A percentile compares a stretch with the other conserved stretches of the same genome.
Conservation (phyloP, 2,888 invertebrate genomes). For the Buathra laborator region DNA sequence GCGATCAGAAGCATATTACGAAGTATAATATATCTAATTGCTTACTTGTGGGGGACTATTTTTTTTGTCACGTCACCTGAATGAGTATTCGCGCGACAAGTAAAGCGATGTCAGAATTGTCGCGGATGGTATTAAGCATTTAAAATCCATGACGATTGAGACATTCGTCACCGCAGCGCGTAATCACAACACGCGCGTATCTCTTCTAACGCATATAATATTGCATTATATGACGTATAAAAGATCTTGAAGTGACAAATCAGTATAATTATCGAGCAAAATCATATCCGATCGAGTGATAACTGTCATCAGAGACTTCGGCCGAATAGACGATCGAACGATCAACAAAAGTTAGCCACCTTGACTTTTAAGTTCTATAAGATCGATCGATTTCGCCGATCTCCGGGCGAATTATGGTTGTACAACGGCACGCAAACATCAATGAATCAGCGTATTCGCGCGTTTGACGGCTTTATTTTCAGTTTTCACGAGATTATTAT, state of each 20-base stretch:
- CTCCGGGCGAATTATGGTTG: neutral
- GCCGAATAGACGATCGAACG: neutral
- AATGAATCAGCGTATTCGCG: slow-evolving; percentile 12
- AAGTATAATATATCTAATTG: slow-evolving; percentile 27
- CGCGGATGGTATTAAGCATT: slow-evolving; percentile 43
- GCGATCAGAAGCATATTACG: slow-evolving; percentile 19
- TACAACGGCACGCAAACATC: neutral
- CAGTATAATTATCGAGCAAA: neutral
- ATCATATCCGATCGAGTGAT: slow-evolving; percentile 4
- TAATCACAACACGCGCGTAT: slow-evolving; percentile 45
- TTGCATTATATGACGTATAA: neutral
- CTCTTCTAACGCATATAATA: slow-evolving; percentile 6
- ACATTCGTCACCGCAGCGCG: slow-evolving; percentile 43
- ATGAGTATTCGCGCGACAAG: slow-evolving; percentile 14
- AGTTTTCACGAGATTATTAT: neutral
- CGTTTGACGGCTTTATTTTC: slow-evolving; percentile 2
- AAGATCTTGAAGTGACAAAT: neutral
- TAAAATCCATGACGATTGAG: slow-evolving; percentile 66
- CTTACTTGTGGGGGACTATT: neutral
- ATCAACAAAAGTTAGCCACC: slow-evolving; percentile 12
- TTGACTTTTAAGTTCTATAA: slow-evolving; percentile 11
- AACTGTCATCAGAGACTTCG: neutral
- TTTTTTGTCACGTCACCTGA: slow-evolving; percentile 31
- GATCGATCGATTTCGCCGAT: neutral
- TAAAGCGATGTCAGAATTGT: slow-evolving; percentile 21